A percentile compares a stretch with the other conserved stretches of the same genome.
phyloP scores from a whole-genome alignment of 2,113 vertebrate species.

The Alectura lathami region DNA sequence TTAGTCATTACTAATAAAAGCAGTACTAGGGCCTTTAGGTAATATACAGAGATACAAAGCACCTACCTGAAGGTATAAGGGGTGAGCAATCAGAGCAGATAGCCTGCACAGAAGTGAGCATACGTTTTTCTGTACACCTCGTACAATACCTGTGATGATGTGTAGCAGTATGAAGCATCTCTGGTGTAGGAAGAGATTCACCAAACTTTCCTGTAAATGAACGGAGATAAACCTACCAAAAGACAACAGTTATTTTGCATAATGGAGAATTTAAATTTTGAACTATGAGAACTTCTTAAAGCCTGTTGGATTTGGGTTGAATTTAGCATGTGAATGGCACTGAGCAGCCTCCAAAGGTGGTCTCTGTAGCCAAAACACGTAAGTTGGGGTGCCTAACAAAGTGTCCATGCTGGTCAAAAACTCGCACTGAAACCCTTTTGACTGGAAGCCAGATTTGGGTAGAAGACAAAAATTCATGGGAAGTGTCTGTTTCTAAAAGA shows the following conservation, averaged over 20 bases:
- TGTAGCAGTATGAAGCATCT: background rate
- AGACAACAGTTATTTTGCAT: background rate
- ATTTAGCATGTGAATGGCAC: background rate
- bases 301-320: background rate
- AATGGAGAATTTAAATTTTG: background rate
- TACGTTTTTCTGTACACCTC: background rate
- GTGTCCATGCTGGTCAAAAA: background rate
- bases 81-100: background rate
- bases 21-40: background rate
- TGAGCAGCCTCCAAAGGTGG: background rate
- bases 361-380: background rate
- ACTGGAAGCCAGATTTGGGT: background rate
- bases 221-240: background rate
- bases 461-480: background rate
- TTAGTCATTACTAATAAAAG: background rate
- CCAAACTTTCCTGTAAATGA: background rate
- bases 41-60: background rate
- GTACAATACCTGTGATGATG: rapidly evolving
- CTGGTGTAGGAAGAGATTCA: background rate
- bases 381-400: background rate
- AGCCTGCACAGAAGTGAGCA: background rate
- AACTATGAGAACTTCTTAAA: background rate
- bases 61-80: background rate
- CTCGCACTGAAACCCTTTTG: background rate
- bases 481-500: background rate